Conservation (phyloP, 1,140 invertebrate species). For the Eciton burchellii region DNA sequence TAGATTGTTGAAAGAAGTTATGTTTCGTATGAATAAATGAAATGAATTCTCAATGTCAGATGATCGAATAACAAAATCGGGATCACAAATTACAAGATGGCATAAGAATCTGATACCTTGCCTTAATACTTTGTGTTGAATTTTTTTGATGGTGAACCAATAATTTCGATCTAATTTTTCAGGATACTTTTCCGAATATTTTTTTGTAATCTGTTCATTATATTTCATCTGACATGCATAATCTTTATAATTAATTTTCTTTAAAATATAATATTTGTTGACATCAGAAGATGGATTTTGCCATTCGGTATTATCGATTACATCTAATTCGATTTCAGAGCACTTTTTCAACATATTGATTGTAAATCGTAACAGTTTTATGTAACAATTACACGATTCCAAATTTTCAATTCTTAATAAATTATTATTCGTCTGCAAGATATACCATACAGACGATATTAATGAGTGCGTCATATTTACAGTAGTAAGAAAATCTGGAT, state of each 20-base stretch:
- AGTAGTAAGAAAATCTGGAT: conserved; percentile 75
- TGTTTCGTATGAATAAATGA: conserved; percentile 77
- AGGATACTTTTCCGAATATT: conserved; percentile 51
- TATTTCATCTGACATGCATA: not conserved
- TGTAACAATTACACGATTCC: conserved; percentile 77
- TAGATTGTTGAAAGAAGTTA: conserved; percentile 73
- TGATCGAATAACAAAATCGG: conserved; percentile 76
- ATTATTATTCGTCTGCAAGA: conserved; percentile 73
- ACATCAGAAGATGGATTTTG: not conserved
- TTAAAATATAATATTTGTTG: conserved; percentile 31
- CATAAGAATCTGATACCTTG: conserved; percentile 80
- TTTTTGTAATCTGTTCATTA: not conserved
- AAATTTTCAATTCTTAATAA: conserved; percentile 66
- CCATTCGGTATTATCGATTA: conserved; percentile 11
- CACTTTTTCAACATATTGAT: conserved; percentile 78
- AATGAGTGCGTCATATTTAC: conserved; percentile 77
- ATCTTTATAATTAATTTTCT: conserved; percentile 59
- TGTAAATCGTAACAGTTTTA: conserved; percentile 76
- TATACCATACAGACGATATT: conserved; percentile 73
- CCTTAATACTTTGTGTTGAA: conserved; percentile 75
- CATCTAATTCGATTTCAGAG: conserved; percentile 69
- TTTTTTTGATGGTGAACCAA: conserved; percentile 71
- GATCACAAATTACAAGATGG: conserved; percentile 78
- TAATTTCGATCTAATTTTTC: conserved; percentile 65
- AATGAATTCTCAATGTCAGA: conserved; percentile 78